Evolutionary conservation across 2,888 invertebrate genomes (phyloP).

Genomic region (Tuberolachnus salignus): DNA sequence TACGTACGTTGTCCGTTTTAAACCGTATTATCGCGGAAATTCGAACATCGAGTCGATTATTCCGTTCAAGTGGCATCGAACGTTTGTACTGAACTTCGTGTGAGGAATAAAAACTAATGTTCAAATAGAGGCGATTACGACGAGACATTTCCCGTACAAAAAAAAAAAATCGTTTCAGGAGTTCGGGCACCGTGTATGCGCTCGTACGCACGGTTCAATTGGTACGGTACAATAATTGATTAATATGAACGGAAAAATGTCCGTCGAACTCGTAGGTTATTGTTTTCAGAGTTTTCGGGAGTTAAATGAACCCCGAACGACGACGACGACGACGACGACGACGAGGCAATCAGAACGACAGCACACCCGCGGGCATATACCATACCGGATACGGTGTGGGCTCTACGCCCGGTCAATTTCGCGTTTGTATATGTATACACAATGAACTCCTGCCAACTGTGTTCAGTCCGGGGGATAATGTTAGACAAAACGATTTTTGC

Average conservation of each 20-base stretch:
- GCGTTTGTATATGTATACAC: not conserved
- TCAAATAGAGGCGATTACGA: too few species aligned
- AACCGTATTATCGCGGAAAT: too few species aligned
- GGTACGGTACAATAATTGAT: not conserved
- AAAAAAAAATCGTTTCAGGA: not conserved
- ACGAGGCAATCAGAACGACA: constrained; percentile 24
- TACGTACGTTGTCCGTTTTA: too few species aligned
- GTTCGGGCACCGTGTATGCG: not conserved
- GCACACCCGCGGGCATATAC: constrained; percentile 8
- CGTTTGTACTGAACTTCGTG: too few species aligned
- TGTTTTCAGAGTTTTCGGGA: too few species aligned
- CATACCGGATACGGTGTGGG: constrained; percentile 30
- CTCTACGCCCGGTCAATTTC: constrained; percentile 7
- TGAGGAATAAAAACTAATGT: too few species aligned
- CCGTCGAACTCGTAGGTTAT: not conserved
- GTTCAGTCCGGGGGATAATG: constrained; percentile 38
- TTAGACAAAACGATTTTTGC: constrained; percentile 53
- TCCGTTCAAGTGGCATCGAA: too few species aligned
- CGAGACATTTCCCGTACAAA: not conserved
- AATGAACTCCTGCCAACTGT: constrained; percentile 47
- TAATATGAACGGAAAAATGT: not conserved
- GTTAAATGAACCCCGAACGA: constrained; percentile 36
- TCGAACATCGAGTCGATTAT: too few species aligned
- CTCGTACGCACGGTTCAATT: not conserved
- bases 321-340: constrained; percentile 4